phyloP scores from a whole-genome alignment of 2,888 invertebrate species.

The Teleogryllus oceanicus region DNA sequence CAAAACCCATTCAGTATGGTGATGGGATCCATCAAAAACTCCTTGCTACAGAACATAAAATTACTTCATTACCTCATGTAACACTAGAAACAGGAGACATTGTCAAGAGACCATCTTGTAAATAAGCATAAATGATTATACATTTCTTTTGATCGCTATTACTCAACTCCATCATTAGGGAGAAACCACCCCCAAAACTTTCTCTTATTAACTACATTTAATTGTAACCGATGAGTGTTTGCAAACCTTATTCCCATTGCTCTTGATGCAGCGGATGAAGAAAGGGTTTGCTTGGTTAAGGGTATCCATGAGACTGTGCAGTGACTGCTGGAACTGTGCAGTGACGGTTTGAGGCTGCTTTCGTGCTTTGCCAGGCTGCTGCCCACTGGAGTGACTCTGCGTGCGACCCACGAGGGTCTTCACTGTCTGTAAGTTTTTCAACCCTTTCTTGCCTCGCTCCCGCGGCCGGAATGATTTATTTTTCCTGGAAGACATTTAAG shows the following conservation, averaged over 20 bases:
- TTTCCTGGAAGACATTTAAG: slow-evolving; percentile 60
- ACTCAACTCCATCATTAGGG: neutral
- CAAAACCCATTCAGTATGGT: too few relatives aligned
- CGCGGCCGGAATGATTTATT: slow-evolving; percentile 89
- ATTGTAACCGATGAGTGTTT: neutral
- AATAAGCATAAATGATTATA: neutral
- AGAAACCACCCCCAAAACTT: too few relatives aligned
- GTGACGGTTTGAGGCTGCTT: slow-evolving; percentile 91
- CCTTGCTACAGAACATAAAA: too few relatives aligned
- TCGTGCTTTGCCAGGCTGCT: slow-evolving; percentile 52
- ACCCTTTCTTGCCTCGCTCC: slow-evolving; percentile 77
- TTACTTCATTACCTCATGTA: neutral
- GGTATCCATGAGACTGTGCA: slow-evolving; percentile 89
- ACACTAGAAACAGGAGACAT: neutral
- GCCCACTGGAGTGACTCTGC: slow-evolving; percentile 50
- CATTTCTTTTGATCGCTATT: neutral
- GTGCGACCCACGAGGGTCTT: slow-evolving; percentile 83
- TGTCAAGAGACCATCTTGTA: neutral
- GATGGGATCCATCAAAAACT: too few relatives aligned
- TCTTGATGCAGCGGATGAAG: slow-evolving; percentile 90
- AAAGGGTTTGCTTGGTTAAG: slow-evolving; percentile 84
- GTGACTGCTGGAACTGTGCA: slow-evolving; percentile 90
- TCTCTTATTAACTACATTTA: too few relatives aligned
- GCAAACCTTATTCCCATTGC: slow-evolving; percentile 79
- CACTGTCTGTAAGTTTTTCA: slow-evolving; percentile 87